These are phyloP conservation scores for Tragelaphus buxtoni DNA, from an alignment of 2,113 vertebrate genomes.

Conservation along the genomic window DNA sequence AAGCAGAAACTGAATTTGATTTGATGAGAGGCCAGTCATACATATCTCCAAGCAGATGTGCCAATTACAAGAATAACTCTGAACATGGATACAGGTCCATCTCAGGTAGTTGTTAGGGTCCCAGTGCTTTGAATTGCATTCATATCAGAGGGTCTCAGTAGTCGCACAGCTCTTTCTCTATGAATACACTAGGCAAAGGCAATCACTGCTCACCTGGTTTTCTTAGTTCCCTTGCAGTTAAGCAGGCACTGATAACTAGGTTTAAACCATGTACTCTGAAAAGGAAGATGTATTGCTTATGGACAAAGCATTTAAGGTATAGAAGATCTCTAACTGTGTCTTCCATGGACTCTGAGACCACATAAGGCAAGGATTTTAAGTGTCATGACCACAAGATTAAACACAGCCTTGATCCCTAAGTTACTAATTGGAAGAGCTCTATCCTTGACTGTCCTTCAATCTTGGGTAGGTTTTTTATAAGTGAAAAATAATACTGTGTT, in stretches of 20 bases:
- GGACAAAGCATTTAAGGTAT: neutral
- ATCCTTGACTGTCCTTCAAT: neutral
- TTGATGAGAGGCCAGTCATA: neutral
- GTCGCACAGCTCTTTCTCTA: neutral
- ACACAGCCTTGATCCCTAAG: neutral
- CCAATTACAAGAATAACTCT: neutral
- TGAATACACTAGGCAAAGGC: neutral
- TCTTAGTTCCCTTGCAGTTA: neutral
- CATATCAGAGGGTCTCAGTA: neutral
- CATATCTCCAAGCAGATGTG: neutral
- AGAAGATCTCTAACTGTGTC: neutral
- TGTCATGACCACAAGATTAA: neutral
- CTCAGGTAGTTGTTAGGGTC: neutral
- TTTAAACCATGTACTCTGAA: neutral
- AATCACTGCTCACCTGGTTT: neutral
- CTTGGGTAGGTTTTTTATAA: neutral
- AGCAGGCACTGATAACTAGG: neutral
- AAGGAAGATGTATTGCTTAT: neutral
- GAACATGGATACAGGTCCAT: neutral
- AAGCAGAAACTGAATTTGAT: neutral
- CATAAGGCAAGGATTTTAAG: neutral
- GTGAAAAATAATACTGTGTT: neutral
- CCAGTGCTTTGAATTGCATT: neutral
- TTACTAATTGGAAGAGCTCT: neutral
- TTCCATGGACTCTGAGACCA: neutral